Evolutionary conservation across 2,113 vertebrate genomes (phyloP).

Genomic region (Himantopus leucocephalus): DNA sequence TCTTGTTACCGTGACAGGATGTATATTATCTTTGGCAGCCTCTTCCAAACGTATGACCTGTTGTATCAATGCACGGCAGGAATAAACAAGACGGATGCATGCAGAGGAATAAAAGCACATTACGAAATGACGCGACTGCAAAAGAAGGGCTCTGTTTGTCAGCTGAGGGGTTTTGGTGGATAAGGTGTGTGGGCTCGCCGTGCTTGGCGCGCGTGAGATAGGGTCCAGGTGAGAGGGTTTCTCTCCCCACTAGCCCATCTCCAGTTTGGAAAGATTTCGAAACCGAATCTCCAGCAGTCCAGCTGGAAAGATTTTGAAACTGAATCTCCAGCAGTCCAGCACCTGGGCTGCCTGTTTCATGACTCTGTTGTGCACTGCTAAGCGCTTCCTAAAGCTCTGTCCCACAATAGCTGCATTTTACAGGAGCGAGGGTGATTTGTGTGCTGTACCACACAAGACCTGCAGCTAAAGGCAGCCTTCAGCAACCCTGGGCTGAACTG

Average conservation of each 20-base stretch:
- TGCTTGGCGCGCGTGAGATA: accelerated
- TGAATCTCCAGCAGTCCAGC: background rate
- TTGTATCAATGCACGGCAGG: background rate
- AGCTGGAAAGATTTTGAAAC: too few species aligned
- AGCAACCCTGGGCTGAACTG: background rate
- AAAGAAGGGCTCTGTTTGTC: background rate
- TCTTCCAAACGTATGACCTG: background rate
- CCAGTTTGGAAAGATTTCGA: background rate
- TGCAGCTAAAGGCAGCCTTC: background rate
- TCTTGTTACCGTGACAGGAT: constrained; percentile 25
- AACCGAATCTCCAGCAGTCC: background rate
- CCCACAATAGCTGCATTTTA: background rate
- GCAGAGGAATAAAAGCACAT: background rate
- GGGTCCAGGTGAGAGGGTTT: background rate
- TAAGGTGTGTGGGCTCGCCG: background rate
- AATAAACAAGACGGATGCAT: background rate
- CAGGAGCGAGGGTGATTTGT: background rate
- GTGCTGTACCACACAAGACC: background rate
- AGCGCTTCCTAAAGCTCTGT: background rate
- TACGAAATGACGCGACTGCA: accelerated
- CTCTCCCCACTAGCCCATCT: background rate
- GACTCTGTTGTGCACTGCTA: background rate
- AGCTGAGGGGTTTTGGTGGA: background rate
- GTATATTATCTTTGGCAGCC: constrained; percentile 29
- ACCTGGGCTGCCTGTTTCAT: background rate